A percentile compares a stretch with the other conserved stretches of the same genome.
Evolutionary conservation across 2,888 invertebrate genomes (phyloP).

Genomic region (Acleris holmiana): DNA sequence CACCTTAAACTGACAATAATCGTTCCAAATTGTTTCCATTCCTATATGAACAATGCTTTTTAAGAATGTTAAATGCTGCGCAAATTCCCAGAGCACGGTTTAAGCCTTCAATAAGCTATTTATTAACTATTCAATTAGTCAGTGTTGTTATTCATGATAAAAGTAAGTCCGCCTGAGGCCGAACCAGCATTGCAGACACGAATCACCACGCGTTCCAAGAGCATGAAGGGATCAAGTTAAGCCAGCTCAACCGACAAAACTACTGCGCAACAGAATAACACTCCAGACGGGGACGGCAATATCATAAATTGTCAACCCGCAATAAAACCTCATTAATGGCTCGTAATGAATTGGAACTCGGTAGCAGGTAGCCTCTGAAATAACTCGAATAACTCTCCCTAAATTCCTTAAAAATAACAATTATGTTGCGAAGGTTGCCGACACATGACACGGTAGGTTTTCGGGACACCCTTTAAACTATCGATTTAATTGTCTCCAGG

Average conservation of each 20-base stretch:
- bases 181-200: no score
- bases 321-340: slow-evolving; percentile 72
- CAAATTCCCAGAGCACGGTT: slow-evolving; percentile 33
- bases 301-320: slow-evolving; percentile 67
- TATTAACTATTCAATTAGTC: slow-evolving; percentile 75
- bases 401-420: slow-evolving; percentile 69
- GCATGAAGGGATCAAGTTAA: no score
- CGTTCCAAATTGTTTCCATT: slow-evolving; percentile 8
- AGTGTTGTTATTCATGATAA: slow-evolving; percentile 36
- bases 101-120: slow-evolving; percentile 54
- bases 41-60: slow-evolving; percentile 30
- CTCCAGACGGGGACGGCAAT: slow-evolving; percentile 43
- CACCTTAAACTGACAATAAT: not conserved
- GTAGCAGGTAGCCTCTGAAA: slow-evolving; percentile 74
- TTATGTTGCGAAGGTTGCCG: slow-evolving; percentile 54
- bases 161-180: no score
- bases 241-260: no score
- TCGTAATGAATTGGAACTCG: slow-evolving; percentile 77
- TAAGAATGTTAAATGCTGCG: slow-evolving; percentile 23
- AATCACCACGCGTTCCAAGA: no score
- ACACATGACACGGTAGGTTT: slow-evolving; percentile 45
- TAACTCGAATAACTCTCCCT: slow-evolving; percentile 48
- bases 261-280: no score
- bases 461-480: slow-evolving; percentile 58
- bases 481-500: slow-evolving; percentile 63